Base-by-base conservation (phyloP, 1,140 invertebrate species). In the Eriocheir sinensis region DNA sequence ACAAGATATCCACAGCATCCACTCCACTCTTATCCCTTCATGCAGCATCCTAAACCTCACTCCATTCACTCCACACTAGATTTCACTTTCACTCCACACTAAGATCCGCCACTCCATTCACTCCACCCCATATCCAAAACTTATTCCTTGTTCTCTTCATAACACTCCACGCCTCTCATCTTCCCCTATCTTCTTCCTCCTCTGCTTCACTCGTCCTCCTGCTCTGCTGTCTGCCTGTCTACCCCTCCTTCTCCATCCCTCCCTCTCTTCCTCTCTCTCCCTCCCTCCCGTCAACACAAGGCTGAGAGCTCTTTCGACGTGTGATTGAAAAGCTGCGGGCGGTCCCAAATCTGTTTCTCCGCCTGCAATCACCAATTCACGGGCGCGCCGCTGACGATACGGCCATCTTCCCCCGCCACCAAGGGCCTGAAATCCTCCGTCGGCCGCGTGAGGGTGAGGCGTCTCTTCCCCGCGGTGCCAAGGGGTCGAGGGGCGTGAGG, bases 281-380 rank as follows among this genome's bases (percentile, higher is more conserved):
- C 48, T 79, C 30, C 53, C 48, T 0, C 9, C 36, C 53, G 0
- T 2, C 36, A 27, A 9, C 34, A 38, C n/a, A n/a, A 4, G 89
- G 32, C 91, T 80, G 81, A 92, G 91, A 92, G 91, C 91, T 38
- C 60, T 92, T 40, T 40, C 91, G 27, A 34, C 53, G 60, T 92
- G 91, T 92, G 91, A 92, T 92, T 79, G 91, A 92, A 92, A 92
- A 92, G 60, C 91, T 72, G 38, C 80, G 91, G 91, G 91, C 79
- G 91, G 91, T 92, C 91, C 91, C 91, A 79, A 92, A 92, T 92
- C 91, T 81, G 91, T 92, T 92, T 92, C 79, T 80, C 36, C 91
- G 60, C 36, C 91, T 92, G 91, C 91, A 92, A 92, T 92, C 91
- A 92, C 91, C 91, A 79, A 92, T 81, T 81, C 91, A 27, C 88